phyloP scores from a whole-genome alignment of 2,888 invertebrate species.

The Cataglyphis livida region DNA sequence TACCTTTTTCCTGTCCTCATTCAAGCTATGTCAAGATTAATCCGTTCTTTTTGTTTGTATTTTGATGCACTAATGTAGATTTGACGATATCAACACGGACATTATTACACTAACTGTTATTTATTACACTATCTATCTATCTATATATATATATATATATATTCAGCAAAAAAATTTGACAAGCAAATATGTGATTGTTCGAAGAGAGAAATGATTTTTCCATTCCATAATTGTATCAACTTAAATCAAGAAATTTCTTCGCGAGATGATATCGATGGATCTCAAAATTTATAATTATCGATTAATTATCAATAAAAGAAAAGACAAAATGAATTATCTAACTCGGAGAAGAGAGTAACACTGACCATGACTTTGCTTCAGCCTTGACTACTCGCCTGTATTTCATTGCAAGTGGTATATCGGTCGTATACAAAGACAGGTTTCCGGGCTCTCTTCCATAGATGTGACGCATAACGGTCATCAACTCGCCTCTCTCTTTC shows the following conservation, averaged over 20 bases:
- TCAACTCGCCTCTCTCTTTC: conserved; percentile 69
- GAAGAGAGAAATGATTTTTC: not conserved
- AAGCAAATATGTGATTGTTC: not conserved
- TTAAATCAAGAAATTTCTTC: not conserved
- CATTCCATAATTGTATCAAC: not conserved
- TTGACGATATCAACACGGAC: not conserved
- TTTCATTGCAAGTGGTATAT: conserved; percentile 76
- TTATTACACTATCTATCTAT: not conserved
- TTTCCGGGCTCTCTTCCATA: conserved; percentile 69
- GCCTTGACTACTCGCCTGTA: conserved; percentile 66
- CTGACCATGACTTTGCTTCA: conserved; percentile 80
- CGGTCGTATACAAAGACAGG: conserved; percentile 65
- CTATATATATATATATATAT: no score
- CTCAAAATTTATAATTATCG: not conserved
- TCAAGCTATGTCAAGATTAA: not conserved
- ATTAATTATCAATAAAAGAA: not conserved
- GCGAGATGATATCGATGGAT: not conserved
- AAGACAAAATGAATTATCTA: not conserved
- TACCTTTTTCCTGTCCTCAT: not conserved
- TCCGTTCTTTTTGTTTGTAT: not conserved
- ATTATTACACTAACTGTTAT: not conserved
- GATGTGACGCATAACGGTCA: conserved; percentile 80
- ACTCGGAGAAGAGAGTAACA: conserved; percentile 56
- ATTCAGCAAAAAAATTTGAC: not conserved
- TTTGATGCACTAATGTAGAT: not conserved